Conservation (phyloP, 1,140 invertebrate species). For the Lysiphlebus fabarum region DNA sequence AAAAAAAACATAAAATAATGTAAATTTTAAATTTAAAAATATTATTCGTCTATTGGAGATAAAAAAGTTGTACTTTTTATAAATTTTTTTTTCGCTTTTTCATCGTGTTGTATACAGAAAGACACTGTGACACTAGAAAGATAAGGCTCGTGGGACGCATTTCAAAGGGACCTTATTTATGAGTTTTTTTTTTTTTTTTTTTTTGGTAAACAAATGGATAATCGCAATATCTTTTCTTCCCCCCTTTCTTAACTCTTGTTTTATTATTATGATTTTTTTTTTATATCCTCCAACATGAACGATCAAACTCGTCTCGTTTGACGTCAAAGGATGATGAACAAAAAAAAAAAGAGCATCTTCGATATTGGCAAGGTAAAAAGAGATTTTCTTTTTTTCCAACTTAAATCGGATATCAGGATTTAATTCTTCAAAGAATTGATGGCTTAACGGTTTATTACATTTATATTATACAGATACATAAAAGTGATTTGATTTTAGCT, state of each 20-base stretch:
- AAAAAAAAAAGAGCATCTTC: conserved; percentile 10
- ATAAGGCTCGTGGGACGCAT: conserved; percentile 49
- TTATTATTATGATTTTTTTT: background rate
- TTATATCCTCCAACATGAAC: conserved; percentile 6
- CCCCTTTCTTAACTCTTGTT: conserved; percentile 13
- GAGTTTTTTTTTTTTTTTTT: conserved; percentile 38
- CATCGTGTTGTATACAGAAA: too few species aligned
- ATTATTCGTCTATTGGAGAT: too few species aligned
- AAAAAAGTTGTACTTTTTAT: too few species aligned
- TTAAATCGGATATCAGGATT: too few species aligned
- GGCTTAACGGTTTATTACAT: too few species aligned
- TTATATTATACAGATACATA: background rate
- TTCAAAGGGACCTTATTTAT: conserved; percentile 56
- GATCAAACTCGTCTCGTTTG: conserved; percentile 15
- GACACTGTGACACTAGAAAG: conserved; percentile 20
- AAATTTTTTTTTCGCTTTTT: too few species aligned
- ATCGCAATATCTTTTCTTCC: conserved; percentile 48
- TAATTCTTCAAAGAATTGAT: too few species aligned
- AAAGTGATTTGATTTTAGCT: too few species aligned
- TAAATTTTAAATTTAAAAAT: too few species aligned
- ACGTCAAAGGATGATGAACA: conserved; percentile 12
- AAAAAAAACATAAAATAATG: too few species aligned
- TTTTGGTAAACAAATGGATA: conserved; percentile 54
- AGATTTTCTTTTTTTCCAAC: too few species aligned
- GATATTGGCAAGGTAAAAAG: conserved; percentile 8